A percentile compares a stretch with the other conserved stretches of the same genome.
Conservation (phyloP, 2,888 invertebrate genomes). For the Machimus atricapillus region DNA sequence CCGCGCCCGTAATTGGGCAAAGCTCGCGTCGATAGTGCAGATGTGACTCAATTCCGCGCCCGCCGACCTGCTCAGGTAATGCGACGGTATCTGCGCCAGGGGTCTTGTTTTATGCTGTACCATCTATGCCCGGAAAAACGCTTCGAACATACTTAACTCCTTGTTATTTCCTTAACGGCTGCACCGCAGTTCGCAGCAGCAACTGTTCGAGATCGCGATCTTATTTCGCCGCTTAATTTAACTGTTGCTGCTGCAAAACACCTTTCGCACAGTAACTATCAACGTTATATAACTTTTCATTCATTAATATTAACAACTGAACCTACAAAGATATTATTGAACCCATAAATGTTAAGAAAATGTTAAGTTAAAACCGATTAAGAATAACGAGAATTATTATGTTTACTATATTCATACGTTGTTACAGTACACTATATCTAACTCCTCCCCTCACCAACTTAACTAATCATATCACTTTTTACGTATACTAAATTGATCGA, state of each 20-base stretch:
- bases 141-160: background rate
- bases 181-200: background rate
- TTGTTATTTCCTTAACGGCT: constrained; percentile 19
- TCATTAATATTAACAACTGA: too few species aligned
- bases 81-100: background rate
- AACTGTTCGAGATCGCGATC: background rate
- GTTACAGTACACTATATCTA: too few species aligned
- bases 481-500: too few species aligned
- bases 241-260: background rate
- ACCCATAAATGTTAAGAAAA: too few species aligned
- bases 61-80: background rate
- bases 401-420: too few species aligned
- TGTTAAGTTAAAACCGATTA: too few species aligned
- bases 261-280: too few species aligned
- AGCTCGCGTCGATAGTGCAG: background rate
- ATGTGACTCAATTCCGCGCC: constrained; percentile 22
- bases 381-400: too few species aligned
- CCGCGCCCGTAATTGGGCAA: background rate
- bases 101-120: background rate
- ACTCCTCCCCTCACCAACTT: too few species aligned
- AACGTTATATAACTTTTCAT: too few species aligned
- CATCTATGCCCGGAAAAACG: background rate
- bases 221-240: background rate
- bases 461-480: too few species aligned
- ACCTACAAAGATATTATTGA: too few species aligned